Base-by-base conservation (phyloP, 1,140 invertebrate genomes). In the Myzus persicae region DNA sequence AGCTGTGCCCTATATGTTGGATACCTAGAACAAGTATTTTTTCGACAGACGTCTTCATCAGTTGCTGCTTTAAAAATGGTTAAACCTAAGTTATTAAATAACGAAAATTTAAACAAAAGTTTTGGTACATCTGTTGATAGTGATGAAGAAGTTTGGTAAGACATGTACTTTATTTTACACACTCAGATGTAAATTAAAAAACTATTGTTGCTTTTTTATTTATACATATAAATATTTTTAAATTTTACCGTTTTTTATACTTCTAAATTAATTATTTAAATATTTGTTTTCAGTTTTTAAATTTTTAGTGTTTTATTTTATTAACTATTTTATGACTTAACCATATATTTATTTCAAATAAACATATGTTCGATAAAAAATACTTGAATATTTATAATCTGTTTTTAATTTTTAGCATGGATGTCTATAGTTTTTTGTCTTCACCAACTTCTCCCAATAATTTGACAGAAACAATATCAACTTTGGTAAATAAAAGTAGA, bases 1-100 rank as follows among this genome's bases (percentile, higher is more conserved):
- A 96, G 97, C 88, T 97, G 97, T 20, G 98, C 98, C 94, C 96
- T 98, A n/a, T 98, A 98, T 94, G 97, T 99, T 46, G 97, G 97
- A n/a, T 97, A 97, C 94, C 95, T 99, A 94, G 98, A 99, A 94
- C 98, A 98, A 95, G 97, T 97, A 5, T 97, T 98, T 94, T 99
- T 98, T 94, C 98, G 98, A 51, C 95, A 95, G 94, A 96, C 94
- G 0, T 54, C 22, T 93, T 85, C 91, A 84, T 38, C 90, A 38
- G 81, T 84, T 31, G 2, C 91, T 84, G 9, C 91, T 20, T 84
- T 93, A 84, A 84, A 81, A 4, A 85, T 84, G 36, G 7, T 48
- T 54, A 93, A 93, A 84, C 76, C 91, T n/a, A 93, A 93, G 42
- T 84, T 85, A 94, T 94, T 94, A 59, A 94, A 93, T 20, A 93